Evolutionary conservation across 2,888 invertebrate genomes (phyloP).

Genomic region (Mimumesa dahlbomi): DNA sequence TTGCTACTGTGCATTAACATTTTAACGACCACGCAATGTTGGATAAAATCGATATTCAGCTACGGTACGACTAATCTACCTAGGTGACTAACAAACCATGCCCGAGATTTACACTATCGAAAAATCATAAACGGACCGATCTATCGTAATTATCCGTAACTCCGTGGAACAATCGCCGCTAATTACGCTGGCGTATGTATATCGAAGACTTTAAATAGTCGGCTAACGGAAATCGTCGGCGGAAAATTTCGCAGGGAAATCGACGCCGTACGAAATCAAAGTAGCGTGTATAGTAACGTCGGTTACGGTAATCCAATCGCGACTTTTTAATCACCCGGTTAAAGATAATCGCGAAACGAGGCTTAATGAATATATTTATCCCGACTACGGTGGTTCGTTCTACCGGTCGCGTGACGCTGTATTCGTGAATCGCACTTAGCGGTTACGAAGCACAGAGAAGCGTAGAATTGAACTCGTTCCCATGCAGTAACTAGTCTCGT

Average conservation of each 20-base stretch:
- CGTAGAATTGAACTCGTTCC: constrained; percentile 35
- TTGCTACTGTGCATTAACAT: constrained; percentile 32
- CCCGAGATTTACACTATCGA: constrained; percentile 32
- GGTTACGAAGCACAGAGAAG: constrained; percentile 47
- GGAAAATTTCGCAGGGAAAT: too few species aligned
- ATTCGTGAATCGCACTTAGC: constrained; percentile 15
- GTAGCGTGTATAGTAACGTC: too few species aligned
- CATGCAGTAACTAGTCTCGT: constrained; percentile 37
- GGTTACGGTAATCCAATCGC: too few species aligned
- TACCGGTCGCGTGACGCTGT: constrained; percentile 5
- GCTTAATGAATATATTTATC: too few species aligned
- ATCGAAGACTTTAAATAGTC: too few species aligned
- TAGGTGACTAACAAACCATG: constrained; percentile 40
- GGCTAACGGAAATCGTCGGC: too few species aligned
- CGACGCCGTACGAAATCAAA: too few species aligned
- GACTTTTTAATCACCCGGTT: too few species aligned
- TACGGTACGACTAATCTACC: constrained; percentile 38
- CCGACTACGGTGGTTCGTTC: too few species aligned
- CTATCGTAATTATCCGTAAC: constrained; percentile 19
- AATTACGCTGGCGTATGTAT: too few species aligned
- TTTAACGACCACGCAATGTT: constrained; percentile 21
- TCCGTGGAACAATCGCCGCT: not conserved
- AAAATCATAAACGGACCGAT: constrained; percentile 12
- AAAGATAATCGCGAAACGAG: too few species aligned
- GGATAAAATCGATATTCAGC: constrained; percentile 37